Conservation (phyloP, 2,888 invertebrate species). For the Kryphioiulus occultus region DNA sequence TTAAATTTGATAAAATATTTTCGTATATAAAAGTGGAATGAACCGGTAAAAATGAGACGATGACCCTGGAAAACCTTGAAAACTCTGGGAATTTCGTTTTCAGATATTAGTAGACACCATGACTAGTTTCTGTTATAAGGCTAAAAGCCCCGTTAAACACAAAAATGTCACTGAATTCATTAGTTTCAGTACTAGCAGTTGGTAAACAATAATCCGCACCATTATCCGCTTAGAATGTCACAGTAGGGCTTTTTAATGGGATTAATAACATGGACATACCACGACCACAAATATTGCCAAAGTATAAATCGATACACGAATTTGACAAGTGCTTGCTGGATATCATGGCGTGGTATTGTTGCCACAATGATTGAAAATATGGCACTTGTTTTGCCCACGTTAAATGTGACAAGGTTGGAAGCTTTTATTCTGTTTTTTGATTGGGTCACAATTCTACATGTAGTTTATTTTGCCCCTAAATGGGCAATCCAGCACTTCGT, state of each 20-base stretch:
- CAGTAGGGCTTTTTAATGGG: not conserved
- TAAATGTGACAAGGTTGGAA: no score
- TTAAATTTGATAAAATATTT: no score
- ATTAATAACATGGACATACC: not conserved
- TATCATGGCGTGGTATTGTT: not conserved
- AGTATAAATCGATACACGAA: not conserved
- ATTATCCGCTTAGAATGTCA: not conserved
- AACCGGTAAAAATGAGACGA: no score
- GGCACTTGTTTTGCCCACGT: not conserved
- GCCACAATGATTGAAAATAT: not conserved
- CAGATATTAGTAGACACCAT: no score
- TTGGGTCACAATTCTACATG: not conserved
- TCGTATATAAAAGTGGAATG: no score
- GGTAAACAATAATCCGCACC: not conserved
- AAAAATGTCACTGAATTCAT: not conserved
- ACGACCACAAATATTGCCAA: not conserved
- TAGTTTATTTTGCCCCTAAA: not conserved
- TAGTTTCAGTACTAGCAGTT: not conserved
- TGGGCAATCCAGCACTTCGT: not conserved
- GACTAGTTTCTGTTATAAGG: not conserved
- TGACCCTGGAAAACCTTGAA: no score
- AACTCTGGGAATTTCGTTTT: no score
- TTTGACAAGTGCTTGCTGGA: not conserved
- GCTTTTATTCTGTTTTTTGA: not conserved
- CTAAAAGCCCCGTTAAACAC: not conserved